Conservation (phyloP, 1,140 invertebrate genomes). For the Halyomorpha halys region DNA sequence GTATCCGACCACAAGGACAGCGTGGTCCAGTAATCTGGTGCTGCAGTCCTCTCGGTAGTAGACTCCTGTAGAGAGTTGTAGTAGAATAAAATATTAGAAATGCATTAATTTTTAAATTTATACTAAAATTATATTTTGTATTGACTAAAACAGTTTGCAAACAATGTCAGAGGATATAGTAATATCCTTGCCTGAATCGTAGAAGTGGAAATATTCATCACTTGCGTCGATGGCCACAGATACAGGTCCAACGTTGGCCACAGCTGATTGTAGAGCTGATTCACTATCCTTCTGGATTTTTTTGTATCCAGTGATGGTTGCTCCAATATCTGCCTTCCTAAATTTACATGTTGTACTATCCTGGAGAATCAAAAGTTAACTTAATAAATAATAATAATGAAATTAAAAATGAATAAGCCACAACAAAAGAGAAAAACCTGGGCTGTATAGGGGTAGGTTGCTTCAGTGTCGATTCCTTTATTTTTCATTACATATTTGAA, state of each 20-base stretch:
- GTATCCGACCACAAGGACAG: conserved; percentile 76
- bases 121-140: neutral
- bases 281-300: neutral
- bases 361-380: neutral
- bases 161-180: too few species aligned
- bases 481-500: conserved; percentile 89
- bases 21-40: conserved; percentile 71
- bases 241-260: conserved; percentile 66
- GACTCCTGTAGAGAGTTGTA: conserved; percentile 42
- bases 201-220: conserved; percentile 54
- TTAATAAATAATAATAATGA: too few species aligned
- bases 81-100: neutral
- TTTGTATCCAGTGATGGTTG: conserved; percentile 36
- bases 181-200: conserved; percentile 41
- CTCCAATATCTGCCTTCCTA: conserved; percentile 49
- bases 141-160: neutral
- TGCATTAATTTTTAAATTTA: neutral
- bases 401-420: too few species aligned
- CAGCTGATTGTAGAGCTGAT: conserved; percentile 47
- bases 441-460: conserved; percentile 64
- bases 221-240: conserved; percentile 68
- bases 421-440: neutral
- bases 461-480: conserved; percentile 82
- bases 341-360: conserved; percentile 13
- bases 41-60: conserved; percentile 60